Base-by-base conservation (phyloP, 2,888 invertebrate genomes). In the Syrphus vitripennis region DNA sequence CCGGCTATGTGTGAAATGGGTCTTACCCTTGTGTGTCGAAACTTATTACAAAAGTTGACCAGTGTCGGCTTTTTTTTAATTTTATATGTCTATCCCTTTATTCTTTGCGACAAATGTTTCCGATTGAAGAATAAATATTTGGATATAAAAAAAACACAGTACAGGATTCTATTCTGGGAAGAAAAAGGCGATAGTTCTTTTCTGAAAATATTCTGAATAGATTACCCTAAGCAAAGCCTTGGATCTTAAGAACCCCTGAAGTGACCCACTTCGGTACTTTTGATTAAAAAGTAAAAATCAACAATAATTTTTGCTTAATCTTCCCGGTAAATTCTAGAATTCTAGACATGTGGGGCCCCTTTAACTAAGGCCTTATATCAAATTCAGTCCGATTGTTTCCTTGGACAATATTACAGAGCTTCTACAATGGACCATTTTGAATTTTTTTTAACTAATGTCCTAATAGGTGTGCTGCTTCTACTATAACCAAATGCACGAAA, bases 21-120 rank as follows among this genome's bases (percentile, higher is more conserved):
- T n/a, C n/a, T n/a, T n/a, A n/a, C n/a, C n/a, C n/a, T n/a, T n/a
- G n/a, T 63, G 24, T 10, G 53, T 55, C 29, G 53, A 42, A 31
- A 34, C 21, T 31, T 42, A 53, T 61, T 77, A 70, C 40, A 10
- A 48, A 71, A 61, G 24, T 71, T 78, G 63, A 63, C 78, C 78
- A 31, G 34, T 45, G 53, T 21, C 63, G 45, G 48, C 29, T n/a
- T 57, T n/a, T n/a, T n/a, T n/a, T n/a, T n/a, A n/a, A n/a, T n/a
- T 57, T 67, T 19, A 10, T 70, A 63, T 45, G 6, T 26, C 3
- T 4, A 2, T 50, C 26, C 29, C 12, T 45, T 65, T 0, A 21
- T 59, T 48, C 29, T 31, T 65, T 48, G 45, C 14, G 16, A 45
- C 45, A 65, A 42, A 65, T 48, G 19, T 45, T 65, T 31, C 16